Conservation (phyloP, 2,888 invertebrate genomes). For the Acanthosoma haemorrhoidale region DNA sequence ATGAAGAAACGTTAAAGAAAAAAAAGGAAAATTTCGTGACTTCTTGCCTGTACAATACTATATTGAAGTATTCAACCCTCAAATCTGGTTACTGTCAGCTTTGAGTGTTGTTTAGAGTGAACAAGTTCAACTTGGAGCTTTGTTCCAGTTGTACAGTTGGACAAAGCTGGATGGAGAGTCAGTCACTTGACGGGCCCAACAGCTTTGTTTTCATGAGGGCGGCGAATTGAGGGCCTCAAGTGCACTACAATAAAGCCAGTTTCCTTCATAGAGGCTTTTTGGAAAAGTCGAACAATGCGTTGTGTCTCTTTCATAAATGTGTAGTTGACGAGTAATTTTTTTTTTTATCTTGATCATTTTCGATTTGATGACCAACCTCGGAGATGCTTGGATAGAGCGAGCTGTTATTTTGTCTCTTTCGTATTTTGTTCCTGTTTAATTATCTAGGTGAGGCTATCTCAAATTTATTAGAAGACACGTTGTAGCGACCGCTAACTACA, state of each 20-base stretch:
- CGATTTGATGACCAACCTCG: too few relatives aligned
- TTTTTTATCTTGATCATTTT: not conserved
- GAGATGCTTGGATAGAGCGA: too few relatives aligned
- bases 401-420: too few relatives aligned
- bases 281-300: not conserved
- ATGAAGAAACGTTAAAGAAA: not conserved
- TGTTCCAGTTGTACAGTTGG: not conserved
- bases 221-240: not conserved
- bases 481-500: too few relatives aligned
- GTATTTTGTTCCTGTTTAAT: too few relatives aligned
- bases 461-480: too few relatives aligned
- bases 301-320: not conserved
- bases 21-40: not conserved
- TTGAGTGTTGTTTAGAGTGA: not conserved
- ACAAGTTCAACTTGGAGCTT: not conserved
- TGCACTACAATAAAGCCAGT: constrained; percentile 1
- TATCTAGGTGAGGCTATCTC: too few relatives aligned
- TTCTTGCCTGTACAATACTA: not conserved
- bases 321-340: not conserved
- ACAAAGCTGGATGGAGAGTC: not conserved
- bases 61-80: not conserved
- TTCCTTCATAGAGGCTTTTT: not conserved
- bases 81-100: not conserved
- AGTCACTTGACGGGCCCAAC: not conserved
- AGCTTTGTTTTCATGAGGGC: constrained; percentile 3